Conservation (phyloP, 1,140 invertebrate genomes). For the Tetragonula clypearis region DNA sequence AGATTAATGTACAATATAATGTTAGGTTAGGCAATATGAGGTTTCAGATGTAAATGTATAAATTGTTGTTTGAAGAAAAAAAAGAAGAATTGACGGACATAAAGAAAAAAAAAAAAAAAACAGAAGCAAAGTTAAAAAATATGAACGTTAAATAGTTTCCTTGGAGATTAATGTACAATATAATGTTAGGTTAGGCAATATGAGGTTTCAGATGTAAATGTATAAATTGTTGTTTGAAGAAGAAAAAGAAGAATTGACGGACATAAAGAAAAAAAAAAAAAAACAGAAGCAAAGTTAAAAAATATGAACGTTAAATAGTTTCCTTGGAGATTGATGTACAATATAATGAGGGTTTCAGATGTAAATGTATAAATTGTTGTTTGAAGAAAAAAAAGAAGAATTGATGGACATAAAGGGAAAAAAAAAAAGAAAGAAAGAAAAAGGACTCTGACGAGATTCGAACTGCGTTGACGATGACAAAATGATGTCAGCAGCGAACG, state of each 20-base stretch:
- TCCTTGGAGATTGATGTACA: not conserved
- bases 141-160: not conserved
- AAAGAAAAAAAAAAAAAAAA: not conserved
- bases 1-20: not conserved
- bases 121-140: not conserved
- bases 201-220: no score
- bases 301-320: not conserved
- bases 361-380: not conserved
- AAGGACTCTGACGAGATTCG: not conserved
- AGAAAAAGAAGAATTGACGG: no score
- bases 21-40: no score
- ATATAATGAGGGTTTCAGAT: accelerated
- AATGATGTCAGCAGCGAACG: conserved; percentile 49
- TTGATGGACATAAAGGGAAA: not conserved
- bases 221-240: not conserved
- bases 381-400: no score
- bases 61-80: not conserved
- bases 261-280: not conserved
- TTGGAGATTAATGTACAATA: not conserved
- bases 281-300: not conserved
- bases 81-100: no score
- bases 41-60: not conserved
- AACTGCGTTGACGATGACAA: conserved; percentile 1
- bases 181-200: no score
- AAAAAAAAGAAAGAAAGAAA: no score